Conservation (phyloP, 2,888 invertebrate genomes). For the Rapana venosa region DNA sequence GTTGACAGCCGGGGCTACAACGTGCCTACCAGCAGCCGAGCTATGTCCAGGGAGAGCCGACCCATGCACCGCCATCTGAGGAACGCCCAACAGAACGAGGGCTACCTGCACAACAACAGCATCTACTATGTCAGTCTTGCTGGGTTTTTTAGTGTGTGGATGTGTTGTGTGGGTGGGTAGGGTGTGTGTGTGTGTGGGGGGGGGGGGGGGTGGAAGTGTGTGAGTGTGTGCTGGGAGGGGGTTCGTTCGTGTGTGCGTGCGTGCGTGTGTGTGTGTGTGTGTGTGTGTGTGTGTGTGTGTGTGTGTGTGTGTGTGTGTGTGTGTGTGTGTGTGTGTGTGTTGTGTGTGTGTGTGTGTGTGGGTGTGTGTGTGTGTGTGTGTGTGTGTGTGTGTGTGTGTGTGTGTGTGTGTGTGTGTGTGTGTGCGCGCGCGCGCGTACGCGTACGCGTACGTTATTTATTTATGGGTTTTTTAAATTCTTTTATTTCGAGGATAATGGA, state of each 20-base stretch:
- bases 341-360: background rate
- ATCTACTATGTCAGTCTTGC: slow-evolving; percentile 61
- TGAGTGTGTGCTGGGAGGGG: background rate
- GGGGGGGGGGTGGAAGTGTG: background rate
- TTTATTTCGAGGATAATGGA: background rate
- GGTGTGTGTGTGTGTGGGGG: slow-evolving; percentile 32
- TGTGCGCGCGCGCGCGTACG: background rate
- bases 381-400: background rate
- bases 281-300: background rate
- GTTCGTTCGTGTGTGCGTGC: background rate
- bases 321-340: background rate
- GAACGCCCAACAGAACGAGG: slow-evolving; percentile 51
- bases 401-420: slow-evolving; percentile 5
- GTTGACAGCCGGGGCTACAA: slow-evolving; percentile 13
- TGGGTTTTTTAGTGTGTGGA: background rate
- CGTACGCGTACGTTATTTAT: background rate
- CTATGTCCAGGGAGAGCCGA: slow-evolving; percentile 48
- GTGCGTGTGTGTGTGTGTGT: background rate
- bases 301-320: background rate
- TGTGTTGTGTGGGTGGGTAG: slow-evolving; percentile 29
- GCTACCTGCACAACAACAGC: slow-evolving; percentile 65
- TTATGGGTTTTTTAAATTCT: no score
- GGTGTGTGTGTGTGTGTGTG: background rate
- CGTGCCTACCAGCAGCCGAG: slow-evolving; percentile 49
- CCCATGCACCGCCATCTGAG: slow-evolving; percentile 46